Percentiles rank a stretch among this genome's conserved stretches.
Evolutionary conservation across 2,888 invertebrate species (phyloP).

Genomic region (Schizotus pectinicornis): DNA sequence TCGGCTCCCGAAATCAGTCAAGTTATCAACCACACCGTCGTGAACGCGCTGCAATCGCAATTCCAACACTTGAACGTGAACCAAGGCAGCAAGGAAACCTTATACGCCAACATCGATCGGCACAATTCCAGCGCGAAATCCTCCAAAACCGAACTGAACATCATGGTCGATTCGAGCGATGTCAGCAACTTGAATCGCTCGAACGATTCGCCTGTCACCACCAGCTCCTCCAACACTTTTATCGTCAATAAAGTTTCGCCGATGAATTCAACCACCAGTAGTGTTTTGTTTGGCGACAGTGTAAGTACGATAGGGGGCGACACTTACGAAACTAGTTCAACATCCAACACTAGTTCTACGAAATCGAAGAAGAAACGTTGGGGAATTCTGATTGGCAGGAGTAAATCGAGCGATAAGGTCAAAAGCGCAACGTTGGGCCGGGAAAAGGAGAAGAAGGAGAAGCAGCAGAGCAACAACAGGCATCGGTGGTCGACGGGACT

Average conservation of each 20-base stretch:
- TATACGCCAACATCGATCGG: conserved; percentile 52
- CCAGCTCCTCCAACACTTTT: conserved; percentile 45
- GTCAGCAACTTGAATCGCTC: conserved; percentile 28
- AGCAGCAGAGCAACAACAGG: conserved; percentile 61
- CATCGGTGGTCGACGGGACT: conserved; percentile 77
- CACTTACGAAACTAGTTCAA: conserved; percentile 37
- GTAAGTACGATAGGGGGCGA: conserved; percentile 29
- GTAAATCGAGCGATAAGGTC: conserved; percentile 64
- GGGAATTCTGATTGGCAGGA: conserved; percentile 72
- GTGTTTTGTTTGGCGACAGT: conserved; percentile 20
- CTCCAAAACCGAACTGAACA: conserved; percentile 41
- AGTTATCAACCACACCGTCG: conserved; percentile 50
- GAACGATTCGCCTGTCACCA: conserved; percentile 29
- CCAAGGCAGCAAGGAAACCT: conserved; percentile 48
- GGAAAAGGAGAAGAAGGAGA: conserved; percentile 64
- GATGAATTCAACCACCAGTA: conserved; percentile 18
- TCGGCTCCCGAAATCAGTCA: conserved; percentile 69
- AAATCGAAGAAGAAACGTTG: conserved; percentile 66
- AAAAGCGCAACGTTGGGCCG: conserved; percentile 75
- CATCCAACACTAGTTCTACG: conserved; percentile 39
- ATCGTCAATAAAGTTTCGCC: conserved; percentile 43
- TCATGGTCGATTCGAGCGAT: neutral
- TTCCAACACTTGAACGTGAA: conserved; percentile 43
- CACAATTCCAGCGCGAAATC: conserved; percentile 35
- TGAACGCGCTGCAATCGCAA: conserved; percentile 47